These are phyloP conservation scores for Panthera uncia DNA, from an alignment of 2,113 vertebrate genomes.

Conservation along the genomic window DNA sequence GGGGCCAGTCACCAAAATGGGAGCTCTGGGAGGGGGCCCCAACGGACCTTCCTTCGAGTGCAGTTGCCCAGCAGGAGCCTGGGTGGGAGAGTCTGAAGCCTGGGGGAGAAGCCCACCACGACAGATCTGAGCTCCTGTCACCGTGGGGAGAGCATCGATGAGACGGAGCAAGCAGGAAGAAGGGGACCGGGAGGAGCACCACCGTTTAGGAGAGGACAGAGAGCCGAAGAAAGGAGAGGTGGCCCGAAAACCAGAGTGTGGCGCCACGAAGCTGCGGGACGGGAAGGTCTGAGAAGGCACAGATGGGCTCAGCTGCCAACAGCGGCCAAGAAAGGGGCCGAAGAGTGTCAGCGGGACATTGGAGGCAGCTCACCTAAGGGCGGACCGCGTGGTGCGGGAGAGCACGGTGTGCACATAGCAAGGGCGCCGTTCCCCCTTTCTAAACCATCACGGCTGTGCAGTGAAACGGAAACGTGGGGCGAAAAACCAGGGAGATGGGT, in stretches of 20 bases:
- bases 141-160: rapidly evolving
- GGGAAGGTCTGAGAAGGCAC: background rate
- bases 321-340: background rate
- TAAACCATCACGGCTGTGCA: background rate
- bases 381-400: rapidly evolving
- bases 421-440: background rate
- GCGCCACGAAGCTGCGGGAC: rapidly evolving
- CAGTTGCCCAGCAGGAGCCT: rapidly evolving
- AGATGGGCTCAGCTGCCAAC: rapidly evolving
- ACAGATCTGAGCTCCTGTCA: background rate
- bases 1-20: background rate
- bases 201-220: background rate
- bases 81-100: background rate
- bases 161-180: background rate
- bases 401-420: rapidly evolving
- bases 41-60: rapidly evolving
- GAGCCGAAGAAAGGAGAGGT: background rate
- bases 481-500: background rate
- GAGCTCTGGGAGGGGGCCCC: background rate
- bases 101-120: background rate
- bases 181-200: background rate
- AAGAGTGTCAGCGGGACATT: rapidly evolving
- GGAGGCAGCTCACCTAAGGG: background rate
- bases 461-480: rapidly evolving
- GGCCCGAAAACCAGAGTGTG: background rate